Conservation (phyloP, 2,888 invertebrate species). For the Bruchidius siliquastri region DNA sequence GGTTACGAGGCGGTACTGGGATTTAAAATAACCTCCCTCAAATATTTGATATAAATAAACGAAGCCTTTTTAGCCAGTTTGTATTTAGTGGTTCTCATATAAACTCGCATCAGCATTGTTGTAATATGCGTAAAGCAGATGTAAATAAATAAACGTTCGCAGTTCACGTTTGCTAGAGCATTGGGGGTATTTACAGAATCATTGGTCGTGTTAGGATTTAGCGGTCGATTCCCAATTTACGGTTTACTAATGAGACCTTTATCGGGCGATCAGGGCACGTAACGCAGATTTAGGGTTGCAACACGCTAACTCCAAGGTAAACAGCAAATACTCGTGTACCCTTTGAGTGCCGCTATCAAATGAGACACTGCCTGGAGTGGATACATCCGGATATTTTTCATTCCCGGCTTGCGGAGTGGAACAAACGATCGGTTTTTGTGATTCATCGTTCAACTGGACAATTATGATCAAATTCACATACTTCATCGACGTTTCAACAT, state of each 20-base stretch:
- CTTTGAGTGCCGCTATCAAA: slow-evolving; percentile 10
- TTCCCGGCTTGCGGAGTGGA: neutral
- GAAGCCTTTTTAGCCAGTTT: too few relatives aligned
- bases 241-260: slow-evolving; percentile 52
- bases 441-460: too few relatives aligned
- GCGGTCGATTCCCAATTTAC: slow-evolving; percentile 43
- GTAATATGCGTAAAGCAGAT: neutral
- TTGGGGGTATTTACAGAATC: slow-evolving; percentile 29
- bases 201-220: slow-evolving; percentile 23
- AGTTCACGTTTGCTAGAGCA: slow-evolving; percentile 1
- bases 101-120: too few relatives aligned
- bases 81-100: too few relatives aligned
- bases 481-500: too few relatives aligned
- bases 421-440: neutral
- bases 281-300: slow-evolving; percentile 48
- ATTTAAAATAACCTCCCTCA: too few relatives aligned
- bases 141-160: slow-evolving; percentile 6
- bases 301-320: slow-evolving; percentile 42
- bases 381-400: neutral
- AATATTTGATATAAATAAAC: too few relatives aligned
- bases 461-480: too few relatives aligned
- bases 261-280: slow-evolving; percentile 50
- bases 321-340: slow-evolving; percentile 31
- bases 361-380: neutral
- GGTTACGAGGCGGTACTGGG: too few relatives aligned